Evolutionary conservation across 2,888 invertebrate genomes (phyloP), one percentile per base, ranked within the genome.

Genomic region (Stenchaetothrips biformis): DNA sequence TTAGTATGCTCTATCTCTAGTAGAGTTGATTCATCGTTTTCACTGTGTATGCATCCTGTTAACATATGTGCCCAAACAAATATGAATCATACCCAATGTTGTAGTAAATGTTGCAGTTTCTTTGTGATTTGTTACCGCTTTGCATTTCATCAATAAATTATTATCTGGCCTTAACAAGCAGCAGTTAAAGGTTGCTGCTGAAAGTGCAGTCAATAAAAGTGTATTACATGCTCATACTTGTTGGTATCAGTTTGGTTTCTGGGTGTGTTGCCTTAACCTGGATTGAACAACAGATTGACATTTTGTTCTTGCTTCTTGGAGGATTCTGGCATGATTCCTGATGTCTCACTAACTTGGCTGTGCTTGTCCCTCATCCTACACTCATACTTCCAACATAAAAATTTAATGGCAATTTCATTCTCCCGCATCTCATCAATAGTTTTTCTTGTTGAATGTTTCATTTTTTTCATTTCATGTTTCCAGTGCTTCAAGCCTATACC

Each of bases 401-500:
- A 6, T 9, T 16, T 59, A 37, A 4, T 59, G 2, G 59, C 59
- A 59, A 59, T 37, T 37, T 37, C 37, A 37, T 37, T 37, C 37
- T 37, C 37, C 37, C 37, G 1, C 37, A 37, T 37, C 37, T 37
- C 37, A 37, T 37, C 1, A 2, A 37, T 37, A 37, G 37, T 37
- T 37, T 37, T 37, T 37, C 37, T 37, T 37, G 37, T 37, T 37
- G 53, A 18, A 53, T 53, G 8, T 53, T 18, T 11, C 18, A 25
- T 74, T 74, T 74, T 74, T 74, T 21, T 25, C n/a, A n/a, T 74
- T 74, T 74, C 21, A 11, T 25, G 25, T 74, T 74, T 74, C 67
- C 67, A 74, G 67, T 74, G 67, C 67, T 74, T 74, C 67, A 74
- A 74, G 67, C 67, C 67, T 74, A n/a, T 74, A 74, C 25, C 67